Conservation (phyloP, 1,140 invertebrate genomes). For the Carposina sasakii region DNA sequence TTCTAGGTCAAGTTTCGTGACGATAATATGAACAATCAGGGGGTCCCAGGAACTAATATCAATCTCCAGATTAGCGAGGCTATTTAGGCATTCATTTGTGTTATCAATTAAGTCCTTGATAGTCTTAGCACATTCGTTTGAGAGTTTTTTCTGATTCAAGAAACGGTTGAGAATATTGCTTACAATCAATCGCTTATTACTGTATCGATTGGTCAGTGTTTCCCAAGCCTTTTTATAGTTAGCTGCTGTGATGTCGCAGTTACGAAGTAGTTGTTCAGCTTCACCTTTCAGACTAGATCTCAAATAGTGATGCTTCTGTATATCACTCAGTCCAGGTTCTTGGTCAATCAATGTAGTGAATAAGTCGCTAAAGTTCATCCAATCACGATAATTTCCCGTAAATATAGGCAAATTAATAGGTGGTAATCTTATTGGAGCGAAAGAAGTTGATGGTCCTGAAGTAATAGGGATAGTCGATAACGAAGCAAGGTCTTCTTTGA, state of each 20-base stretch:
- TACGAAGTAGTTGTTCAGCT: slow-evolving; percentile 12
- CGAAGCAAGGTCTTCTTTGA: not conserved
- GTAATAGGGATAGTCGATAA: not conserved
- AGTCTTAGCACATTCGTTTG: slow-evolving; percentile 8
- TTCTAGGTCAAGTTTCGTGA: slow-evolving; percentile 22
- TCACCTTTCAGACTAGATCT: slow-evolving; percentile 18
- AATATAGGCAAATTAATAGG: slow-evolving; percentile 7
- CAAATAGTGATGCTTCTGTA: slow-evolving; percentile 17
- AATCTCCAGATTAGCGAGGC: slow-evolving; percentile 16
- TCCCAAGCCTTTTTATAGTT: slow-evolving; percentile 20
- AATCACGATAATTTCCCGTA: slow-evolving; percentile 9
- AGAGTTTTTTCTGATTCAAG: slow-evolving; percentile 18
- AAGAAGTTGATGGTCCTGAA: not conserved
- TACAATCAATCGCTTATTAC: slow-evolving; percentile 18
- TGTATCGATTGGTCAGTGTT: slow-evolving; percentile 15
- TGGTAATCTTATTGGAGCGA: slow-evolving; percentile 1
- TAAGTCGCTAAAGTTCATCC: slow-evolving; percentile 15
- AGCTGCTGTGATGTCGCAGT: slow-evolving; percentile 16
- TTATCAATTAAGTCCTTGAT: slow-evolving; percentile 17
- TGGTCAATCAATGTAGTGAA: slow-evolving; percentile 12
- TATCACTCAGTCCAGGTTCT: slow-evolving; percentile 3
- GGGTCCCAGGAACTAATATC: slow-evolving; percentile 19
- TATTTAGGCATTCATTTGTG: slow-evolving; percentile 16
- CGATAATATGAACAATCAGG: slow-evolving; percentile 11
- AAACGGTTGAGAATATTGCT: slow-evolving; percentile 16